phyloP scores from a whole-genome alignment of 1,140 invertebrate species.

The Apis cerana region DNA sequence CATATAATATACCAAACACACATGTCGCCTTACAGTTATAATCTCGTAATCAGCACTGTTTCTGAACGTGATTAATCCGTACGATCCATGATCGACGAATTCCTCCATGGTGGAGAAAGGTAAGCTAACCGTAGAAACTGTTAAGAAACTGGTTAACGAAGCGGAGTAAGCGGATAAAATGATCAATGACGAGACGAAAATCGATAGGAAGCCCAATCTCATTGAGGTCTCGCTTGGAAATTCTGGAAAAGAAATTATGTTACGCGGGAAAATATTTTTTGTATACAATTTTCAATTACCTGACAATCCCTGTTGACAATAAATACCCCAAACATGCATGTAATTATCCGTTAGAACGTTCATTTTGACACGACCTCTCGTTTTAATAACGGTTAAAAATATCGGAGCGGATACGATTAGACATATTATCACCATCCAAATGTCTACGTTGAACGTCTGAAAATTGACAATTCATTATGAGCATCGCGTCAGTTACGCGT shows the following conservation, averaged over 20 bases:
- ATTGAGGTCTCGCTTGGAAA: slow-evolving; percentile 57
- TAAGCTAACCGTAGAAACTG: slow-evolving; percentile 39
- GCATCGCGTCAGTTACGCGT: too few relatives aligned
- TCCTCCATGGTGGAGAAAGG: slow-evolving; percentile 63
- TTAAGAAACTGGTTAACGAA: slow-evolving; percentile 66
- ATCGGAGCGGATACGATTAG: slow-evolving; percentile 52
- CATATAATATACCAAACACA: too few relatives aligned
- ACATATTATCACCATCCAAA: slow-evolving; percentile 60
- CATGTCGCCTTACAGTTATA: slow-evolving; percentile 47
- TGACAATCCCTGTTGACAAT: slow-evolving; percentile 65
- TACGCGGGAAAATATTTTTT: neutral
- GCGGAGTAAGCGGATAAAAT: slow-evolving; percentile 66
- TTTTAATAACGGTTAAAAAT: slow-evolving; percentile 62
- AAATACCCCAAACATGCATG: slow-evolving; percentile 42
- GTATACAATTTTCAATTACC: slow-evolving; percentile 41
- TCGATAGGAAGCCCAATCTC: slow-evolving; percentile 65
- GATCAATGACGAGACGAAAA: slow-evolving; percentile 62
- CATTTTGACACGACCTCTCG: slow-evolving; percentile 18
- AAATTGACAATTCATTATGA: neutral
- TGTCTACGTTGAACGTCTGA: slow-evolving; percentile 54
- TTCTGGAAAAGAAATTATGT: slow-evolving; percentile 38
- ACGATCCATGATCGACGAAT: slow-evolving; percentile 62
- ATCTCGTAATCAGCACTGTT: slow-evolving; percentile 61
- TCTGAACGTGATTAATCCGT: slow-evolving; percentile 59
- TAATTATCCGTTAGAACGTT: slow-evolving; percentile 18